Evolutionary conservation across 2,113 vertebrate genomes (phyloP).

Genomic region (Sinocyclocheilus maitianheensis): DNA sequence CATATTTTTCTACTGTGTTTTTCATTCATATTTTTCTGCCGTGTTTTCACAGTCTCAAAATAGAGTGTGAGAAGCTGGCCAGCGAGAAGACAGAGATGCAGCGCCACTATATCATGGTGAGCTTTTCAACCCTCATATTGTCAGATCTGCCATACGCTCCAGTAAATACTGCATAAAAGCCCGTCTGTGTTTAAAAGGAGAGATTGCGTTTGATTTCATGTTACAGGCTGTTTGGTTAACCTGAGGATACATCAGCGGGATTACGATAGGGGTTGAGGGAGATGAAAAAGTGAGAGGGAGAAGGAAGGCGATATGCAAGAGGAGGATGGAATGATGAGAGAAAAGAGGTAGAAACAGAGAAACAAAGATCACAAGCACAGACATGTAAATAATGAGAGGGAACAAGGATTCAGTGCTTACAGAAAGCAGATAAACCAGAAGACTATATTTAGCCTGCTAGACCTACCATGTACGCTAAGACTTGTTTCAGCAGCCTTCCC

Average conservation of each 20-base stretch:
- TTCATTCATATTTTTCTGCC: slow-evolving; percentile 2
- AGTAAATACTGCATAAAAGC: slow-evolving; percentile 59
- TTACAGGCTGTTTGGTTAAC: slow-evolving; percentile 37
- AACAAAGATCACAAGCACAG: slow-evolving; percentile 68
- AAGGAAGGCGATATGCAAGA: slow-evolving; percentile 28
- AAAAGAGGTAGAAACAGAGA: slow-evolving; percentile 24
- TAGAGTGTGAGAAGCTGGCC: slow-evolving; percentile 88
- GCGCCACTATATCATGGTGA: slow-evolving; percentile 88
- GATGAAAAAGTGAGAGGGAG: slow-evolving; percentile 53
- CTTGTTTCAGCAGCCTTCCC: slow-evolving; percentile 72
- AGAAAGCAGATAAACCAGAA: slow-evolving; percentile 76
- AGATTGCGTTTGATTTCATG: slow-evolving; percentile 36
- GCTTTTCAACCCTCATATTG: slow-evolving; percentile 27
- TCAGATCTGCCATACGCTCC: background rate
- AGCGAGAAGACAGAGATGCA: slow-evolving; percentile 91
- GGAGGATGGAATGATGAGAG: slow-evolving; percentile 38
- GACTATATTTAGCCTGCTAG: slow-evolving; percentile 80
- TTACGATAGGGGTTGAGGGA: slow-evolving; percentile 27
- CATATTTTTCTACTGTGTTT: background rate
- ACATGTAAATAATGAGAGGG: slow-evolving; percentile 81
- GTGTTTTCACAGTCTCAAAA: slow-evolving; percentile 78
- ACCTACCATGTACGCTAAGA: slow-evolving; percentile 74
- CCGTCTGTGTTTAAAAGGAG: slow-evolving; percentile 59
- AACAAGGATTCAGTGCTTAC: slow-evolving; percentile 71
- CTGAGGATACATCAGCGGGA: slow-evolving; percentile 10